Evolutionary conservation across 2,113 vertebrate species (phyloP).

Genomic region (Rhynchopsitta pachyrhyncha): DNA sequence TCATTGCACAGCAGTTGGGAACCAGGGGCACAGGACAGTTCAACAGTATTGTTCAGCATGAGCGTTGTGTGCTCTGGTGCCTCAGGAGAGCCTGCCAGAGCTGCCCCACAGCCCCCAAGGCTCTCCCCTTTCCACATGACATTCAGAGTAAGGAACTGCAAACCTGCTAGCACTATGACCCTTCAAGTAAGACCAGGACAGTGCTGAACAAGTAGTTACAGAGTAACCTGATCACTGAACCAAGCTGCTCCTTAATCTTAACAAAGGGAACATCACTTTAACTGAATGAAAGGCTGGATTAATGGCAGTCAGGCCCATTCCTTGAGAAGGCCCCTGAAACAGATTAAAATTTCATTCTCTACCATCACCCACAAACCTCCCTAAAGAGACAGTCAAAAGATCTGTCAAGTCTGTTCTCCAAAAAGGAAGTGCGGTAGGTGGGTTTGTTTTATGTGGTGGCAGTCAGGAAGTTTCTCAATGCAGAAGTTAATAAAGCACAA

Average conservation of each 20-base stretch:
- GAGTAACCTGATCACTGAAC: constrained; percentile 54
- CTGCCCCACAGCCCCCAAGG: not conserved
- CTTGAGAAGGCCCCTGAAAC: not conserved
- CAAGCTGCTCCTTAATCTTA: constrained; percentile 18
- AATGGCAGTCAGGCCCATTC: not conserved
- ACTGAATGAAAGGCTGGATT: not conserved
- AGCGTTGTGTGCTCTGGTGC: not conserved
- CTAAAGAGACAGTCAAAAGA: not conserved
- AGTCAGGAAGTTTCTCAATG: not conserved
- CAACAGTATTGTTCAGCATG: not conserved
- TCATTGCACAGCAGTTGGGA: accelerated
- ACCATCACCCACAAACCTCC: not conserved
- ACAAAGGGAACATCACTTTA: not conserved
- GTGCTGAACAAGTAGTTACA: constrained; percentile 34
- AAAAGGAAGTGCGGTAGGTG: not conserved
- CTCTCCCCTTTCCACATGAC: not conserved
- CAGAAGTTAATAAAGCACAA: not conserved
- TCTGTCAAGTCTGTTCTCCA: not conserved
- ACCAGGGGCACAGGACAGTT: not conserved
- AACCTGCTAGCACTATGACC: not conserved
- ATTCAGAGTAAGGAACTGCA: not conserved
- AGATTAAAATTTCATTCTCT: not conserved
- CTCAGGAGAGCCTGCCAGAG: not conserved
- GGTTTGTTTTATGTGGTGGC: not conserved
- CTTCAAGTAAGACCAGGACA: not conserved